phyloP scores from a whole-genome alignment of 2,113 vertebrate species.

The Platanista minor region DNA sequence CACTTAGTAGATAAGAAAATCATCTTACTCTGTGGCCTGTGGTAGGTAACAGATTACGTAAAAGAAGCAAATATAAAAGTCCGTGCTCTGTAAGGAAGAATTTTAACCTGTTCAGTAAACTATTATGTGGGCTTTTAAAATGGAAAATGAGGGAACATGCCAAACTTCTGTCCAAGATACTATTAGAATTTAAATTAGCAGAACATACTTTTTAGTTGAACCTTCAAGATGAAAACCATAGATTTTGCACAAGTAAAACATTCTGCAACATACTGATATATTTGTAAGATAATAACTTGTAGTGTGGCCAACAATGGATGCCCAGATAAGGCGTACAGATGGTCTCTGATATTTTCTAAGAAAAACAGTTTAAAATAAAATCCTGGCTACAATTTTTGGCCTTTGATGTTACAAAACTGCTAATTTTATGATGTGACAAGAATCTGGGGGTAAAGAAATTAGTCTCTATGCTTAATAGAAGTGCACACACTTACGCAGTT shows the following conservation, averaged over 20 bases:
- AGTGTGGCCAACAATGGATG: not conserved
- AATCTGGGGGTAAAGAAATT: not conserved
- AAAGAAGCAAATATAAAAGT: not conserved
- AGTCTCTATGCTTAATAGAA: not conserved
- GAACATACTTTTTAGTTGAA: not conserved
- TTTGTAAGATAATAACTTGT: not conserved
- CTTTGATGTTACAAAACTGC: not conserved
- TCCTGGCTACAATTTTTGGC: not conserved
- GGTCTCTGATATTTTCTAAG: not conserved
- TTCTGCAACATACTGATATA: not conserved
- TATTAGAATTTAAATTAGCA: conserved; percentile 38
- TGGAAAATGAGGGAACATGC: not conserved
- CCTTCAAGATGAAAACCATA: not conserved
- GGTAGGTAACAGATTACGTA: not conserved
- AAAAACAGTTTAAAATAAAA: not conserved
- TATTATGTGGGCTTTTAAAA: conserved; percentile 6
- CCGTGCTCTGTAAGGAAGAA: not conserved
- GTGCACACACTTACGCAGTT: conserved; percentile 88
- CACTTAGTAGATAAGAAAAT: not conserved
- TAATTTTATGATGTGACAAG: not conserved
- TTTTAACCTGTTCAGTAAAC: not conserved
- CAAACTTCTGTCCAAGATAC: not conserved
- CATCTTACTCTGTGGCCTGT: not conserved
- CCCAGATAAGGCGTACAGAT: not conserved
- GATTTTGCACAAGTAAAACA: not conserved